Conservation (phyloP, 2,113 vertebrate species). For the Nettapus auritus region DNA sequence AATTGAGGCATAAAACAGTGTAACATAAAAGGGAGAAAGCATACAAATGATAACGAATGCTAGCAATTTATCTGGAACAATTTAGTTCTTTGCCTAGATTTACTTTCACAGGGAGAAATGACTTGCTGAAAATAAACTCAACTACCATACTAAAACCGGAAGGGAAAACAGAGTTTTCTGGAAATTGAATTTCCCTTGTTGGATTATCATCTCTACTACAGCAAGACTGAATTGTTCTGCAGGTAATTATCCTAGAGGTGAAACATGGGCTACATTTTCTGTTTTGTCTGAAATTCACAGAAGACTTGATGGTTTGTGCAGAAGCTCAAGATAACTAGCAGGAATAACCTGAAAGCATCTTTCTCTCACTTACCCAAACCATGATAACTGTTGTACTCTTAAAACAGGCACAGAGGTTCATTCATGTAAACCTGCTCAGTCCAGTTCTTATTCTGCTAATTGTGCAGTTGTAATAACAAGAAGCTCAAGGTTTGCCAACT, state of each 20-base stretch:
- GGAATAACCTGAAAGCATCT: background rate
- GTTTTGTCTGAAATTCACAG: background rate
- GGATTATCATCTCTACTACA: background rate
- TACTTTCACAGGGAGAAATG: background rate
- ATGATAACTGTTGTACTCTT: background rate
- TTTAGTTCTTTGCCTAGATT: background rate
- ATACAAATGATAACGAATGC: slow-evolving; percentile 17
- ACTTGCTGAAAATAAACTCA: background rate
- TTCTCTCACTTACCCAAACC: background rate
- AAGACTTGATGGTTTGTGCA: background rate
- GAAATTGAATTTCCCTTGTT: background rate
- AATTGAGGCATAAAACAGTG: background rate
- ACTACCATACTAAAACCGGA: background rate
- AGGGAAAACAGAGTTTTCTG: background rate
- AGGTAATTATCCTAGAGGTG: background rate
- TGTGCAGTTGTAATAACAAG: background rate
- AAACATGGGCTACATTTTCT: background rate
- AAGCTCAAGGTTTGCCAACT: background rate
- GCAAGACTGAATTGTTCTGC: background rate
- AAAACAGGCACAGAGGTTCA: background rate
- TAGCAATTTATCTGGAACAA: slow-evolving; percentile 19
- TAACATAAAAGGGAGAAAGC: background rate
- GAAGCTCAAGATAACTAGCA: background rate
- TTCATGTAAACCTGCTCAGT: background rate
- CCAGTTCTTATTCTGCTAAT: background rate